Evolutionary conservation across 2,888 invertebrate genomes (phyloP), one percentile per base, ranked within the genome.

Genomic region (Phalangium opilio): DNA sequence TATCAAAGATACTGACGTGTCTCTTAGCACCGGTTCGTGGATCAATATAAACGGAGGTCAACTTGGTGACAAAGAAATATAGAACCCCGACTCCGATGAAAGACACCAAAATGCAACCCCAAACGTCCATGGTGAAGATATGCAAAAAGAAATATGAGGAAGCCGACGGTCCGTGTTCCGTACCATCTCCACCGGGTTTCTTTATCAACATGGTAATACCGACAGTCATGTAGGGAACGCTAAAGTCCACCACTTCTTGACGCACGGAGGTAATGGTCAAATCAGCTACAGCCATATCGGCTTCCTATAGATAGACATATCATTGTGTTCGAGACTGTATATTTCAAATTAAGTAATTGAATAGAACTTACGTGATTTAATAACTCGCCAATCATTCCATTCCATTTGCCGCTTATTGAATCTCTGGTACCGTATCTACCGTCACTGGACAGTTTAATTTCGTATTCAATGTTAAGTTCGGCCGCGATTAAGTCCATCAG

Each of bases 371-470:
- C 52, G 7, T 47, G 49, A 27, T 36, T 38, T 11, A 52, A 41
- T 2, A 52, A 18, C 41, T 50, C 52, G 12, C 52, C 50, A 12
- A 52, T 38, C 36, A 52, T 50, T 33, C 52, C 52, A 11, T 40
- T 32, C 52, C 52, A 52, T 18, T 34, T 48, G 27, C 45, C 48
- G 18, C 34, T 35, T 1, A 38, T 38, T 10, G 43, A 15, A 32
- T 48, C 45, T n/a, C 38, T 50, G 5, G 4, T 11, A 8, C 52
- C 52, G 15, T 43, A 41, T 2, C 7, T 17, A 11, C 34, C 38
- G 20, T 52, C 52, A 18, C 32, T 34, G 14, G 45, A 44, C 11
- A 50, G 14, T 2, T 41, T 19, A 7, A 52, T 2, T 5, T 48
- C 39, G 32, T 49, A 52, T 7, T 48, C 43, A 8, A 43, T 11